Base-by-base conservation (phyloP, 2,113 vertebrate genomes). In the Myotis brandtii region DNA sequence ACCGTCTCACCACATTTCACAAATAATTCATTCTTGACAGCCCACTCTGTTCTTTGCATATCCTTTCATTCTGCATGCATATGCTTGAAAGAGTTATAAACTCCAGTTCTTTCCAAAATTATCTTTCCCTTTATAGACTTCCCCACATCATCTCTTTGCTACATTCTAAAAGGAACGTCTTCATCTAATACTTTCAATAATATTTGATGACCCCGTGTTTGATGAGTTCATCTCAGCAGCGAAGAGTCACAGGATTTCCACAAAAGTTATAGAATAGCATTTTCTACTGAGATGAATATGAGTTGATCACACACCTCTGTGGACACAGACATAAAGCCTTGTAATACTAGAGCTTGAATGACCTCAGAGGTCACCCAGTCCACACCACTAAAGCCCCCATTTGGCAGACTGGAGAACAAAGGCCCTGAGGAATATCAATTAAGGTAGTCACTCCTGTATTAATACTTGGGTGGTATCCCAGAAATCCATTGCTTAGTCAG, bases 11-110 rank as follows among this genome's bases (percentile, higher is more conserved):
- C 91, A 89, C 73, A 92, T 92, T 86, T 91, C 94, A 95, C 95
- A 96, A 93, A 95, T 73, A 82, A 91, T 96, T 96, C 96, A 91
- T 85, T 89, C 88, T 69, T 88, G 82, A 96, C 96, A 97, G 21
- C 94, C 88, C 91, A 77, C 95, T 91, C 95, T 93, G 46, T 95
- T 80, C 86, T 96, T 13, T 91, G 66, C 89, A 96, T 76, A 96
- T 88, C 69, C 94, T 95, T 93, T 83, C 95, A 92, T 69, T 84
- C 91, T 37, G 54, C 17, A 34, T 76, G 82, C 93, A 86, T 91
- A 89, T 80, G 95, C 64, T 64, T 80, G 43, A 89, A 66, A 76
- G 46, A 95, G 73, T 92, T 93, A 95, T 75, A 95, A 94, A 96
- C 86, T 92, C 90, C 48, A 96, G 52, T 50, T 86, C 83, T 18